Percentiles rank a stretch among this genome's conserved stretches.
Conservation (phyloP, 2,797 vertebrate species). For the Pseudocheirus occidentalis region DNA sequence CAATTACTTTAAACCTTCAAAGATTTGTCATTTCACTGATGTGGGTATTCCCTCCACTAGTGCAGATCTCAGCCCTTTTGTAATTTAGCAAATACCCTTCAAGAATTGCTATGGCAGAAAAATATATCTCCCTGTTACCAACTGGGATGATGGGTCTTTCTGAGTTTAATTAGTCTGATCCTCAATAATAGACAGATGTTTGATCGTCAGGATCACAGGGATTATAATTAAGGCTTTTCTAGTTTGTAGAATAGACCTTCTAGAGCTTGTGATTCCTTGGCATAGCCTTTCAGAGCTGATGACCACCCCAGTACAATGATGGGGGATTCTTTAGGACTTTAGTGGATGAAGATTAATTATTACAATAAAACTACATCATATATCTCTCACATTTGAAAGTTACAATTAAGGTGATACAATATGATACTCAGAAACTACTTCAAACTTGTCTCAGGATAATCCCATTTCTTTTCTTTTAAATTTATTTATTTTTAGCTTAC, state of each 20-base stretch:
- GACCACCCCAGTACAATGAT: neutral
- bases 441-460: neutral
- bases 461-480: neutral
- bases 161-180: neutral
- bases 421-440: neutral
- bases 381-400: neutral
- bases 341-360: neutral
- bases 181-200: neutral
- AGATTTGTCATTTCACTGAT: neutral
- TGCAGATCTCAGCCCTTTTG: neutral
- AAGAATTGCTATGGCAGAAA: neutral
- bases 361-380: neutral
- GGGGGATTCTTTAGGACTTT: neutral
- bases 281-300: neutral
- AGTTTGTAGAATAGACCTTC: neutral
- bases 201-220: neutral
- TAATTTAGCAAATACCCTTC: neutral
- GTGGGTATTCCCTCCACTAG: neutral
- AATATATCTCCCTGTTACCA: neutral
- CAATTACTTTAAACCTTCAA: neutral
- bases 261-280: neutral
- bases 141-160: neutral
- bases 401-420: neutral
- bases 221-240: neutral
- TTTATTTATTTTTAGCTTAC: too few relatives aligned